phyloP scores from a whole-genome alignment of 2,888 invertebrate species.

The Gonocerus acuteangulatus region DNA sequence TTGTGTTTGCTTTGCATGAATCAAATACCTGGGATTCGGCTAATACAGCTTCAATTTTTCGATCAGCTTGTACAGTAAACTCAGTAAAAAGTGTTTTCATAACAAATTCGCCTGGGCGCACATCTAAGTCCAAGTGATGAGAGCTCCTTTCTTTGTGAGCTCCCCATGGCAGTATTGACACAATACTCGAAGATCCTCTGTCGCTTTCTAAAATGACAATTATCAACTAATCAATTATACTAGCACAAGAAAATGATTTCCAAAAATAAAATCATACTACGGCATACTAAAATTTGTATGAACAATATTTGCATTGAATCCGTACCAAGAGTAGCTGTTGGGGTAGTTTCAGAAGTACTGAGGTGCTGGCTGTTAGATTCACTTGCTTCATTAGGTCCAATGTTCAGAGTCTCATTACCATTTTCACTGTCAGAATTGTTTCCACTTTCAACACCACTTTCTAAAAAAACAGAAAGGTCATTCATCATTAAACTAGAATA shows the following conservation, averaged over 20 bases:
- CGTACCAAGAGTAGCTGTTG: conserved; percentile 29
- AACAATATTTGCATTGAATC: no score
- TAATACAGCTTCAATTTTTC: conserved; percentile 92
- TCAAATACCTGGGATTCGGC: no score
- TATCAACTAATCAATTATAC: not conserved
- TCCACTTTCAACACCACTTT: conserved; percentile 35
- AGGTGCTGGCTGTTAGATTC: conserved; percentile 31
- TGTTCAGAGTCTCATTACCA: conserved; percentile 30
- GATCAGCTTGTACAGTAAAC: conserved; percentile 88
- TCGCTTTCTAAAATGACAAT: conserved; percentile 35
- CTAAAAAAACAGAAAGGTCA: conserved; percentile 23
- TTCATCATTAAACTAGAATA: no score
- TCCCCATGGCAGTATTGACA: conserved; percentile 75
- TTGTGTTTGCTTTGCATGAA: not conserved
- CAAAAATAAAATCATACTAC: not conserved
- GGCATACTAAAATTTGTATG: no score
- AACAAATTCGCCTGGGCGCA: conserved; percentile 89
- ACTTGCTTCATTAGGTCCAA: conserved; percentile 29
- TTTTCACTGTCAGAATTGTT: conserved; percentile 35
- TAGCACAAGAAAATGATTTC: not conserved
- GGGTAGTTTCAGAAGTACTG: conserved; percentile 32
- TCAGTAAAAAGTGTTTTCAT: conserved; percentile 92
- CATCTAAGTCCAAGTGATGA: conserved; percentile 53
- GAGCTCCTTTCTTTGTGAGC: conserved; percentile 61
- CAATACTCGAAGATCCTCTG: conserved; percentile 40